A percentile compares a stretch with the other conserved stretches of the same genome.
These are phyloP conservation scores for Lomographa bimaculata DNA, from an alignment of 2,888 invertebrate genomes.

Conservation along the genomic window DNA sequence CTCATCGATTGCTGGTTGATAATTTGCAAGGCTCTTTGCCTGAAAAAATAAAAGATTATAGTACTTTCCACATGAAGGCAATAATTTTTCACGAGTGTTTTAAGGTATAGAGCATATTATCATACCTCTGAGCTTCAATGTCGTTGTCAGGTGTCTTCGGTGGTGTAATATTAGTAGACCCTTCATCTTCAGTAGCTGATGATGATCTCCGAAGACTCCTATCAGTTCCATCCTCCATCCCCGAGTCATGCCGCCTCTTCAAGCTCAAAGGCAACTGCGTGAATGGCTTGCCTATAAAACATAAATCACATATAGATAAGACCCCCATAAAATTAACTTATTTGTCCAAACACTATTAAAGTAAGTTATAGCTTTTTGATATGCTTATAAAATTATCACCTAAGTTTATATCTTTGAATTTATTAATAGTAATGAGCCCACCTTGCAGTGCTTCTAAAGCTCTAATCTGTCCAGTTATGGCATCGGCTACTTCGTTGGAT, in stretches of 20 bases:
- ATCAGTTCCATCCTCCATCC: slow-evolving; percentile 64
- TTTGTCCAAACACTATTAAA: slow-evolving; percentile 34
- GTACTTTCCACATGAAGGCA: too few relatives aligned
- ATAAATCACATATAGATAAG: slow-evolving; percentile 22
- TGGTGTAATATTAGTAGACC: slow-evolving; percentile 76
- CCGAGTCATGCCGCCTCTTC: slow-evolving; percentile 73
- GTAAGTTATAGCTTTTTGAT: slow-evolving; percentile 27
- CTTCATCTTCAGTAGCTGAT: slow-evolving; percentile 78
- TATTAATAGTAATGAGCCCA: slow-evolving; percentile 26
- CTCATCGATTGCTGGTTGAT: slow-evolving; percentile 77
- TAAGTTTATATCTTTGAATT: slow-evolving; percentile 26
- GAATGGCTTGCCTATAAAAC: slow-evolving; percentile 67
- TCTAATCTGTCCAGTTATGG: slow-evolving; percentile 86
- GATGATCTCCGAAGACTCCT: slow-evolving; percentile 69
- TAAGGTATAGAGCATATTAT: too few relatives aligned
- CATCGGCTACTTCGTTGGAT: slow-evolving; percentile 87
- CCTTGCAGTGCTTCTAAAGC: slow-evolving; percentile 88
- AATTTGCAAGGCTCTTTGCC: slow-evolving; percentile 77
- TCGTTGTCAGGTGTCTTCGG: slow-evolving; percentile 80
- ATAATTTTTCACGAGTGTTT: too few relatives aligned
- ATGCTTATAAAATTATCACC: slow-evolving; percentile 33
- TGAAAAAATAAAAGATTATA: slow-evolving; percentile 36
- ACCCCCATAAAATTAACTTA: slow-evolving; percentile 21
- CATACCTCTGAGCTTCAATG: slow-evolving; percentile 74
- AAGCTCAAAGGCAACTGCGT: slow-evolving; percentile 71